These are phyloP conservation scores for Polyommatus iphigenia DNA, from an alignment of 2,888 invertebrate genomes.

Conservation along the genomic window DNA sequence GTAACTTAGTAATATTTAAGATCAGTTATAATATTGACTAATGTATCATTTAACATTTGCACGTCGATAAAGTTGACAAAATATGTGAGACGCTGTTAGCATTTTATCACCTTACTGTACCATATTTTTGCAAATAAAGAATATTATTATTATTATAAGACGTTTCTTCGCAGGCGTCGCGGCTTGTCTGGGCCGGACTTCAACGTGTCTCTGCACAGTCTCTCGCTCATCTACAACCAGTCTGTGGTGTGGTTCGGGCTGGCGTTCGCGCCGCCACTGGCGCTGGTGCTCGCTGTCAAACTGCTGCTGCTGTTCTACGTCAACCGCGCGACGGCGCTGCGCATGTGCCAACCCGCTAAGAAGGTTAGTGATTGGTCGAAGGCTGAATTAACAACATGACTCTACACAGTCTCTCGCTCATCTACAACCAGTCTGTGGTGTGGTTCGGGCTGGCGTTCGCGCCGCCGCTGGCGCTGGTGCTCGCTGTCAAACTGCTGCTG, in stretches of 20 bases:
- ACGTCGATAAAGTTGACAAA: no score
- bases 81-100: no score
- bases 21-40: no score
- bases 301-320: constrained; percentile 87
- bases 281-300: constrained; percentile 83
- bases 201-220: constrained; percentile 87
- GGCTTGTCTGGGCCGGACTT: constrained; percentile 80
- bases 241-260: constrained; percentile 88
- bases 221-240: constrained; percentile 90
- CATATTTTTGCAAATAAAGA: no score
- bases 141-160: no score
- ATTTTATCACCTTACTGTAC: no score
- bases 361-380: constrained; percentile 53
- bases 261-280: constrained; percentile 86
- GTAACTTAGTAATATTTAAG: no score
- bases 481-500: constrained; percentile 84
- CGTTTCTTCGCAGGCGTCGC: constrained; percentile 27
- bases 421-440: constrained; percentile 89
- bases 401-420: constrained; percentile 86
- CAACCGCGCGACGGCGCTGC: constrained; percentile 80
- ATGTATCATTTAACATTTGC: no score
- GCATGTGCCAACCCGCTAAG: constrained; percentile 84
- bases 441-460: constrained; percentile 89
- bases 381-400: constrained; percentile 79
- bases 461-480: constrained; percentile 83